Evolutionary conservation across 1,140 invertebrate genomes (phyloP).

Genomic region (Hycleus phaleratus): DNA sequence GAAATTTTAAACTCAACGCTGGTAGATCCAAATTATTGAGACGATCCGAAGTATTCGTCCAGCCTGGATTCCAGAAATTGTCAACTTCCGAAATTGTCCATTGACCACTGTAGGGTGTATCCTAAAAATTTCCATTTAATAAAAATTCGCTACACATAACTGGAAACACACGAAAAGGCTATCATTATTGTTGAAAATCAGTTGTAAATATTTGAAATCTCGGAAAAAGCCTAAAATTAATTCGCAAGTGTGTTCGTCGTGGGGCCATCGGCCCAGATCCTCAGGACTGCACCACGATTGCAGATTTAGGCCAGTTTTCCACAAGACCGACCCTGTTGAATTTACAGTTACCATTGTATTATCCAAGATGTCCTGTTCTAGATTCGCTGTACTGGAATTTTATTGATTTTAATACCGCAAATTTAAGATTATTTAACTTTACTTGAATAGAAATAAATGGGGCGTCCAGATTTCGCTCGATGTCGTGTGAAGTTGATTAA

Average conservation of each 20-base stretch:
- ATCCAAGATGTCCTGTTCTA: slow-evolving; percentile 15
- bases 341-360: slow-evolving; percentile 21
- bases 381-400: no score
- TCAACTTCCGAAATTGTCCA: slow-evolving; percentile 25
- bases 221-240: slow-evolving; percentile 26
- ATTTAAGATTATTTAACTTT: not conserved
- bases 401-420: no score
- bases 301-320: slow-evolving; percentile 24
- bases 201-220: slow-evolving; percentile 13
- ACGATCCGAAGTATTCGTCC: not conserved
- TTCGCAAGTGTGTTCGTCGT: slow-evolving; percentile 29
- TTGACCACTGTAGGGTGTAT: slow-evolving; percentile 16
- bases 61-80: slow-evolving; percentile 7
- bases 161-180: slow-evolving; percentile 15
- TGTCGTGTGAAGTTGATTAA: slow-evolving; percentile 31
- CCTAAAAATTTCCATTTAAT: not conserved
- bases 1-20: slow-evolving; percentile 23
- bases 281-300: slow-evolving; percentile 25
- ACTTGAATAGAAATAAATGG: slow-evolving; percentile 41
- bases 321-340: slow-evolving; percentile 25
- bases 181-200: slow-evolving; percentile 16
- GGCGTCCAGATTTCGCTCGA: slow-evolving; percentile 41
- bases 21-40: slow-evolving; percentile 10
- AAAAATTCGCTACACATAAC: not conserved
- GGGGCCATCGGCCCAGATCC: slow-evolving; percentile 32